phyloP scores from a whole-genome alignment of 2,113 vertebrate species.

The Ptilonorhynchus violaceus region DNA sequence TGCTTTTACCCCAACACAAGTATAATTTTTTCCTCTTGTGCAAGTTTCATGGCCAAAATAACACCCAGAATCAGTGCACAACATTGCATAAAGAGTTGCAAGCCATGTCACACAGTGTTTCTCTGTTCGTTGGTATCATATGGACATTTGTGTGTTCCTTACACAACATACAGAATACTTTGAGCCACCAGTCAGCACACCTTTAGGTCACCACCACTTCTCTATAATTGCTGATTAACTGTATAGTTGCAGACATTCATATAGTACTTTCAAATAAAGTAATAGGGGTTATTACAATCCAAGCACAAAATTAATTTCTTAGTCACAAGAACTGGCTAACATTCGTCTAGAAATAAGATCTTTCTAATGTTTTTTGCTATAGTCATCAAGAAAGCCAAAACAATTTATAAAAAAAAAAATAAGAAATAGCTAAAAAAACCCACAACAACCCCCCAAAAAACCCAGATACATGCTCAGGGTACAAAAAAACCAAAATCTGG shows the following conservation, averaged over 20 bases:
- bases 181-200: neutral
- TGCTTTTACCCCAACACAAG: neutral
- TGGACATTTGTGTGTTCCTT: neutral
- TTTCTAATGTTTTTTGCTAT: neutral
- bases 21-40: neutral
- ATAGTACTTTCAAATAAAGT: neutral
- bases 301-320: neutral
- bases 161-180: neutral
- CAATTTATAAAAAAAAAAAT: neutral
- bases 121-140: neutral
- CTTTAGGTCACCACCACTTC: neutral
- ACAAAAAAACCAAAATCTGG: neutral
- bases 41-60: neutral
- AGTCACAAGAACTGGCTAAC: neutral
- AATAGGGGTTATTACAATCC: neutral
- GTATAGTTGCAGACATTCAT: neutral
- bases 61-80: neutral
- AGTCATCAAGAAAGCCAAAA: neutral
- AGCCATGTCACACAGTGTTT: fast-evolving
- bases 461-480: fast-evolving
- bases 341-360: neutral
- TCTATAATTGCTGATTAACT: neutral
- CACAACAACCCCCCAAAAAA: fast-evolving
- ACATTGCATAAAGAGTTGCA: neutral
- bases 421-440: neutral